These are phyloP conservation scores for Toxotes chatareus DNA, from an alignment of 2,113 vertebrate species.

Conservation along the genomic window DNA sequence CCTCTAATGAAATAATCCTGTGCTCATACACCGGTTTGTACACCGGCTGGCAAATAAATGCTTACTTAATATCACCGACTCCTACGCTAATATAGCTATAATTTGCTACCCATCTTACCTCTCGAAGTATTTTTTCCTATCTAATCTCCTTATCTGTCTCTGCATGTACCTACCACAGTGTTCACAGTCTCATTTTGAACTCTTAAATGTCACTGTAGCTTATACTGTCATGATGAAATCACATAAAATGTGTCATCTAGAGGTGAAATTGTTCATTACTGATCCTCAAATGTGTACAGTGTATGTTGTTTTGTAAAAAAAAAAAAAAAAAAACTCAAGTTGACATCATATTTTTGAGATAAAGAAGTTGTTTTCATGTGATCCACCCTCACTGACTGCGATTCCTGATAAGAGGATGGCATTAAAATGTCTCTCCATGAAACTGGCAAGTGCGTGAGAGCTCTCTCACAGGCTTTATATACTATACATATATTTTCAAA, in stretches of 20 bases:
- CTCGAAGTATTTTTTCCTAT: conserved; percentile 3
- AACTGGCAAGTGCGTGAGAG: background rate
- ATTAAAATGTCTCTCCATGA: background rate
- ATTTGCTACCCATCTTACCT: background rate
- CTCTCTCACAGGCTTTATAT: background rate
- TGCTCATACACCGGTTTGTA: conserved; percentile 7
- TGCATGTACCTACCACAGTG: background rate
- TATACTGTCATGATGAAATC: background rate
- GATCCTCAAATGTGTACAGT: background rate
- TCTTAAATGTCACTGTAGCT: background rate
- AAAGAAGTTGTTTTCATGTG: background rate
- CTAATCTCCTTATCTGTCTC: conserved; percentile 11
- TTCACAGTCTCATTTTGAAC: background rate
- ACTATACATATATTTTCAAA: background rate
- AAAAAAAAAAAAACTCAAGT: background rate
- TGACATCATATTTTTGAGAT: background rate
- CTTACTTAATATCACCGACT: conserved; percentile 14
- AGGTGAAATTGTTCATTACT: background rate
- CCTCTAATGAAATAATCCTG: conserved; percentile 29
- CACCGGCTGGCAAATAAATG: background rate
- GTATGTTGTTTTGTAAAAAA: background rate
- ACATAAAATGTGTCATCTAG: background rate
- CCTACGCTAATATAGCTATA: background rate
- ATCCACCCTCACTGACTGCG: background rate
- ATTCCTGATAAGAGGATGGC: background rate